Evolutionary conservation across 2,888 invertebrate species (phyloP), one percentile per base, ranked within the genome.

Genomic region (Lacanobia oleracea): DNA sequence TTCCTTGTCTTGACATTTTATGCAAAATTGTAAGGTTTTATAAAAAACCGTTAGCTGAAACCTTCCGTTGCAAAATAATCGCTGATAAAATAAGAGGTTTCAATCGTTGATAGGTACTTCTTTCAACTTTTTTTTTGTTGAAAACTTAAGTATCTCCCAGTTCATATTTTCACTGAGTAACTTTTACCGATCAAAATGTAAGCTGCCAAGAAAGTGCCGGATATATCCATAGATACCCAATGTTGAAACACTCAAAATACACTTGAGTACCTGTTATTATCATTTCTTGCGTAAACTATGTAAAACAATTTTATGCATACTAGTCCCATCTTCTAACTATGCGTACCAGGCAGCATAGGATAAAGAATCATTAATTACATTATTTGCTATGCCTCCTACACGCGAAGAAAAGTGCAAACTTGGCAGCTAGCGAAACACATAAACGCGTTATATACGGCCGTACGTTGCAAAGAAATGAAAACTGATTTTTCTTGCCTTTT

Each of bases 361-460:
- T 50, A 60, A 37, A 63, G 74, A 69, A 75, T 74, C 80, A 78
- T 81, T 78, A 75, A 75, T 81, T 73, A 81, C 61, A 53, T 78
- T 75, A 69, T 83, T 66, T n/a, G 59, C 82, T 83, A 83, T 83
- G 82, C 71, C 63, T 54, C 50, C 57, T 57, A 16, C 53, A 56
- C n/a, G 16, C 60, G 60, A 53, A n/a, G 63, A 71, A 57, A 63
- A 71, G 69, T 78, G 71, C 64, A 78, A 62, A 73, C 72, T 83
- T 81, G 78, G 83, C 81, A 78, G 57, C 67, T 67, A 51, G 51
- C 48, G 51, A 70, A 75, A 75, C 70, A 82, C 75, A 81, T 77
- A 68, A 74, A 64, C 77, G 66, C 16, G 27, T 69, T 77, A 73
- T 53, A 53, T 66, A 81, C 73, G 62, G 33, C 37, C 21, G 40